Evolutionary conservation across 2,113 vertebrate genomes (phyloP).

Genomic region (Sula dactylatra): DNA sequence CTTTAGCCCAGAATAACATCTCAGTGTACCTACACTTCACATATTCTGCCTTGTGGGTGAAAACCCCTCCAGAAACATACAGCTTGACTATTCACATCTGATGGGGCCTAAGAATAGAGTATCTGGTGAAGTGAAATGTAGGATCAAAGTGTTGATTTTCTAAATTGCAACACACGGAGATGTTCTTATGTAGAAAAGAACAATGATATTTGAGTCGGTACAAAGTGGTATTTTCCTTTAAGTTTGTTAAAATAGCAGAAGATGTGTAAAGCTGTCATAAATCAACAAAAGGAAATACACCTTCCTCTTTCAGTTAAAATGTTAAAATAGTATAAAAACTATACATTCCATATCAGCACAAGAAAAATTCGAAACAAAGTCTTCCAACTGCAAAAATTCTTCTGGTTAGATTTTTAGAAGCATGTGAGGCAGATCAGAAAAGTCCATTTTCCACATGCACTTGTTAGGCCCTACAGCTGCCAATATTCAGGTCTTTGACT

Average conservation of each 20-base stretch:
- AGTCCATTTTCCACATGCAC: not conserved
- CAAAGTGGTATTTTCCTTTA: not conserved
- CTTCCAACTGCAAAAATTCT: not conserved
- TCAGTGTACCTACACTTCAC: not conserved
- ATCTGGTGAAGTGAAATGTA: not conserved
- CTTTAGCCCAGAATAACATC: not conserved
- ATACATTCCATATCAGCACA: not conserved
- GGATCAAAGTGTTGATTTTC: not conserved
- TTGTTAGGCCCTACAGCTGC: not conserved
- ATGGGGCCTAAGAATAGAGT: not conserved
- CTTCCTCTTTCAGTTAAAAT: not conserved
- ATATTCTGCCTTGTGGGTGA: not conserved
- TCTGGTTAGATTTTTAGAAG: not conserved
- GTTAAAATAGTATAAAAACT: rapidly evolving
- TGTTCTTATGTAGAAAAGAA: not conserved
- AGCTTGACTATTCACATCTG: not conserved
- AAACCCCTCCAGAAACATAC: not conserved
- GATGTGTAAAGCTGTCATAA: not conserved
- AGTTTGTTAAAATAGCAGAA: rapidly evolving
- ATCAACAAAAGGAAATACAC: not conserved
- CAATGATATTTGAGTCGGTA: not conserved
- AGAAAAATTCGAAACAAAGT: not conserved
- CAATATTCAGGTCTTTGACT: not conserved
- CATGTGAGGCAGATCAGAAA: not conserved
- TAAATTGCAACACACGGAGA: not conserved